These are phyloP conservation scores for Campaea margaritaria DNA, from an alignment of 2,888 invertebrate species.

Conservation along the genomic window DNA sequence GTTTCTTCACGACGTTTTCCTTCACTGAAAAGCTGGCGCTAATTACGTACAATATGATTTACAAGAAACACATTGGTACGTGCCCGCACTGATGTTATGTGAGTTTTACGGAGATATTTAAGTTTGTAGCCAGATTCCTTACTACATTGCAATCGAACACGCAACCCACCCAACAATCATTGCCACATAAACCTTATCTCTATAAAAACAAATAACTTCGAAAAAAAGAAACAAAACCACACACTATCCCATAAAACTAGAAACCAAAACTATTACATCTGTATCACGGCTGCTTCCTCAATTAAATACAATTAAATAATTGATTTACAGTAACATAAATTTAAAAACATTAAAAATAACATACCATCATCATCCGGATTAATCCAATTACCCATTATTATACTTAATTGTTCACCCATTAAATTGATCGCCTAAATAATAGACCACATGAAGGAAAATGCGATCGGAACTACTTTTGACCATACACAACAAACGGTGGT, in stretches of 20 bases:
- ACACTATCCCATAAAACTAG: neutral
- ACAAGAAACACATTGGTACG: too few relatives aligned
- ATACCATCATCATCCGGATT: conserved; percentile 42
- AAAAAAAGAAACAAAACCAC: too few relatives aligned
- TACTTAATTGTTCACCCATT: conserved; percentile 66
- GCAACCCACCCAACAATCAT: too few relatives aligned
- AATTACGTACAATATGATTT: too few relatives aligned
- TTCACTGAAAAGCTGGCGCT: too few relatives aligned
- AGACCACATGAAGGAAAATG: conserved; percentile 44
- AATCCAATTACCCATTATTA: conserved; percentile 69
- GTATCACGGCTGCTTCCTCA: conserved; percentile 43
- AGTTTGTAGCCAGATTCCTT: too few relatives aligned
- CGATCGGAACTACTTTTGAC: conserved; percentile 20
- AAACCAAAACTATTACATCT: conserved; percentile 10
- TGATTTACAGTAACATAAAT: conserved; percentile 41
- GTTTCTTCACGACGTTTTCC: too few relatives aligned
- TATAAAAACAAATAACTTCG: too few relatives aligned
- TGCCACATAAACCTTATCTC: too few relatives aligned
- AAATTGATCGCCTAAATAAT: conserved; percentile 69
- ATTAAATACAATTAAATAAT: conserved; percentile 53
- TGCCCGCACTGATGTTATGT: too few relatives aligned
- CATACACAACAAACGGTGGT: conserved; percentile 26
- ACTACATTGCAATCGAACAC: too few relatives aligned
- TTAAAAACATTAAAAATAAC: conserved; percentile 49
- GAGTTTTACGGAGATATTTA: too few relatives aligned